phyloP scores from a whole-genome alignment of 1,140 invertebrate species.

The Anoplolepis gracilipes region DNA sequence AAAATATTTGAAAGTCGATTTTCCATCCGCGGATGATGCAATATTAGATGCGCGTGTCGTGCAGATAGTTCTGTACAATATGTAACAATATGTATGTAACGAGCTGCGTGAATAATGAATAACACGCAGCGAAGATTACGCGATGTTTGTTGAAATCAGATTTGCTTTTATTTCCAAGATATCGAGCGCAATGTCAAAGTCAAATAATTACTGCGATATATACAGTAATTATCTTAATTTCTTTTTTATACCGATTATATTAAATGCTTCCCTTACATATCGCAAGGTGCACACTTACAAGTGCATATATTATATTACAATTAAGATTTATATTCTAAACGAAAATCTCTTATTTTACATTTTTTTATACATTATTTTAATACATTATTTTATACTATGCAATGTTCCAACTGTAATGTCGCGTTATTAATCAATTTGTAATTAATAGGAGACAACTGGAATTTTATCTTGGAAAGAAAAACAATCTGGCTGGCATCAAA shows the following conservation, averaged over 20 bases:
- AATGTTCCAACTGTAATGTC: slow-evolving; percentile 26
- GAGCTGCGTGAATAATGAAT: slow-evolving; percentile 27
- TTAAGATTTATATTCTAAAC: slow-evolving; percentile 40
- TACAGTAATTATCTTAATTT: slow-evolving; percentile 14
- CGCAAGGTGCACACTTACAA: not conserved
- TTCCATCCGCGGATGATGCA: slow-evolving; percentile 2
- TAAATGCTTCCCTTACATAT: slow-evolving; percentile 18
- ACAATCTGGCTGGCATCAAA: slow-evolving; percentile 43
- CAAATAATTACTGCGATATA: slow-evolving; percentile 26
- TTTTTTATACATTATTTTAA: slow-evolving; percentile 24
- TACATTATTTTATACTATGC: slow-evolving; percentile 44
- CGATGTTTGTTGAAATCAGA: slow-evolving; percentile 49
- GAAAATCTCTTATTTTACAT: slow-evolving; percentile 19
- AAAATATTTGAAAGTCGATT: slow-evolving; percentile 4
- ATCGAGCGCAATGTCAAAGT: slow-evolving; percentile 27
- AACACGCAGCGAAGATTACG: slow-evolving; percentile 23
- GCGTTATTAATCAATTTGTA: slow-evolving; percentile 32
- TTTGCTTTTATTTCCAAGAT: slow-evolving; percentile 47
- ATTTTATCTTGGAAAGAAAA: slow-evolving; percentile 38
- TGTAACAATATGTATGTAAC: slow-evolving; percentile 25
- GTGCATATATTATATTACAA: slow-evolving; percentile 23
- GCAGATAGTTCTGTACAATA: slow-evolving; percentile 46
- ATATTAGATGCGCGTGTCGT: slow-evolving; percentile 24
- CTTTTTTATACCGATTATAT: not conserved
- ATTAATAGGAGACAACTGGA: not conserved